phyloP scores from a whole-genome alignment of 2,888 invertebrate genomes.

The Amiota mariae region DNA sequence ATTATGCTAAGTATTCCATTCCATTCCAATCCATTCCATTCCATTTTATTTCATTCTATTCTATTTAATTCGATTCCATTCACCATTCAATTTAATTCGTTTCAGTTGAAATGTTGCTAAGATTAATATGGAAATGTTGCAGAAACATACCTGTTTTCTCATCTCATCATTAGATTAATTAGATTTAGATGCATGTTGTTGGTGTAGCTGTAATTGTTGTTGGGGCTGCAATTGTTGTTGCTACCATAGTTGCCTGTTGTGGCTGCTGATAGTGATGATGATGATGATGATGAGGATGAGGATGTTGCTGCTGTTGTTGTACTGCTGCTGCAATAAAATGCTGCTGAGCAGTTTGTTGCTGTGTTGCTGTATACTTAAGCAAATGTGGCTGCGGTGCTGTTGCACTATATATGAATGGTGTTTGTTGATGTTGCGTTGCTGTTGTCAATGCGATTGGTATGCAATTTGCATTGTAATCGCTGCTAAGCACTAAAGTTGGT shows the following conservation, averaged over 20 bases:
- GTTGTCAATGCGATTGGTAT: constrained; percentile 67
- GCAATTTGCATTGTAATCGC: constrained; percentile 69
- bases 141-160: constrained; percentile 1
- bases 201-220: constrained; percentile 56
- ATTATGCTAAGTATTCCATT: too few species aligned
- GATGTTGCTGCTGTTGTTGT: constrained; percentile 43
- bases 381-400: constrained; percentile 56
- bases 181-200: constrained; percentile 15
- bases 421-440: constrained; percentile 29
- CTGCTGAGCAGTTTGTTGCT: constrained; percentile 36
- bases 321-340: constrained; percentile 22
- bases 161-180: not conserved
- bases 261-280: constrained; percentile 53
- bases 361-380: constrained; percentile 53
- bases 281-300: constrained; percentile 54
- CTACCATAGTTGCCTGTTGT: constrained; percentile 51
- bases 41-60: too few species aligned
- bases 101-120: too few species aligned
- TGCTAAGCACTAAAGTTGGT: constrained; percentile 65
- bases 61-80: too few species aligned
- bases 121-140: not conserved
- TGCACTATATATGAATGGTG: constrained; percentile 55
- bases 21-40: too few species aligned
- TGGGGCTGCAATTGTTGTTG: constrained; percentile 58
- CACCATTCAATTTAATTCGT: too few species aligned